Conservation (phyloP, 2,888 invertebrate species). For the Leptinotarsa rubiginosa region DNA sequence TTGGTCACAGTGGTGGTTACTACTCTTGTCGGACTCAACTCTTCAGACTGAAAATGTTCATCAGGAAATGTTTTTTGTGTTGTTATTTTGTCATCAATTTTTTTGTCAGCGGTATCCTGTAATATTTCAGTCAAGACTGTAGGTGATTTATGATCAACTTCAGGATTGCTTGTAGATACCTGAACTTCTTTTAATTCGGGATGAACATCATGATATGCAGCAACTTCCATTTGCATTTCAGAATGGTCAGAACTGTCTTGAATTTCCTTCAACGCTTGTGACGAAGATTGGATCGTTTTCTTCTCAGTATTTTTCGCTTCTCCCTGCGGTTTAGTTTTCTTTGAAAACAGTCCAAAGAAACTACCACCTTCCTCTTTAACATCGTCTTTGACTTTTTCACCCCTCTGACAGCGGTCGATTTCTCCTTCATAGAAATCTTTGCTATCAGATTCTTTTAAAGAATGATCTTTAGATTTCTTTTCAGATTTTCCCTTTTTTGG, state of each 20-base stretch:
- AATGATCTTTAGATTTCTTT: not conserved
- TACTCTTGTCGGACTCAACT: constrained; percentile 38
- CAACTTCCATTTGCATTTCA: constrained; percentile 50
- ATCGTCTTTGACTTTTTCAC: constrained; percentile 37
- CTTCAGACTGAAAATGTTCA: constrained; percentile 16
- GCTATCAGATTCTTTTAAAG: constrained; percentile 48
- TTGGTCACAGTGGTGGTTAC: constrained; percentile 42
- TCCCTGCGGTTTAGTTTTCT: constrained; percentile 54
- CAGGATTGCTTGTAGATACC: constrained; percentile 12
- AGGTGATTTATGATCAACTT: constrained; percentile 26
- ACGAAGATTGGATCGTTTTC: constrained; percentile 28
- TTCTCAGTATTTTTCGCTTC: constrained; percentile 30
- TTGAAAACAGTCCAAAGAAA: constrained; percentile 55
- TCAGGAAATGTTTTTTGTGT: not conserved
- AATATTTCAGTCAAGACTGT: no score
- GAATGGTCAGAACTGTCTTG: constrained; percentile 48
- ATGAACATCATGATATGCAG: constrained; percentile 45
- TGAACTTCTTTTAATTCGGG: constrained; percentile 20
- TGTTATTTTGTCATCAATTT: constrained; percentile 4
- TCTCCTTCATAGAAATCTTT: constrained; percentile 56
- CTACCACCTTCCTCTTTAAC: constrained; percentile 47
- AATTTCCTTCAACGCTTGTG: constrained; percentile 42
- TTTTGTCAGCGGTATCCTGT: constrained; percentile 1
- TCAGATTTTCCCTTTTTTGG: constrained; percentile 27
- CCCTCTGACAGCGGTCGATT: constrained; percentile 55